Evolutionary conservation across 2,888 invertebrate genomes (phyloP), one percentile per base, ranked within the genome.

Genomic region (Cistogaster globosa): DNA sequence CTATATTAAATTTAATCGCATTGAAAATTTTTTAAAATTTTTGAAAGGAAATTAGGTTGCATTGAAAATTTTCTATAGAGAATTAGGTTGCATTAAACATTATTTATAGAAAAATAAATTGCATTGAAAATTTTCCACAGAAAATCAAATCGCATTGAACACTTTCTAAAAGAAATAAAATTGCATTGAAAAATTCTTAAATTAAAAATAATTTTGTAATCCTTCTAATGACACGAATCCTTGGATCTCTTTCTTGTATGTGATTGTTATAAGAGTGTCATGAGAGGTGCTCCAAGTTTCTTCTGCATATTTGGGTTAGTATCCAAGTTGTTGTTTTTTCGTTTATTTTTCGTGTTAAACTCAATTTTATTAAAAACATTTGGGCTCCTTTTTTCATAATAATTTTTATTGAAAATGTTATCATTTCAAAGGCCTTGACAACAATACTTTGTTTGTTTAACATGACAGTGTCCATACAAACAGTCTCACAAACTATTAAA

Each of bases 391-490:
- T 58, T 22, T 71, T 6, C 51, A 18, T 38, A 58, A 65, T 67
- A 51, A 18, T 82, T 71, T 71, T 57, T 36, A 20, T 63, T 68
- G 57, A 16, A 7, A 67, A 68, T 32, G 12, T 42, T 58, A 80
- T 55, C 67, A 72, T 53, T 60, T 72, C 53, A 72, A 7, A 32
- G 38, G 14, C 45, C 42, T 69, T 57, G 63, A 26, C 48, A 58
- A 68, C 68, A 58, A 9, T 38, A 9, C 38, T n/a, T 32, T 18
- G 51, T 55, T 12, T 22, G 58, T 53, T 42, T 55, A 45, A 62
- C 32, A 51, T 62, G 53, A 32, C 67, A 58, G 38, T 20, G 62
- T 16, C 38, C 26, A 26, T 26, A 26, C 26, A 26, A 26, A 26
- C 26, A 26, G 7, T 32, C 38, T 62, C 32, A 26, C 1, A 2